Conservation (phyloP, 2,888 invertebrate genomes). For the Aleiodes testaceus region DNA sequence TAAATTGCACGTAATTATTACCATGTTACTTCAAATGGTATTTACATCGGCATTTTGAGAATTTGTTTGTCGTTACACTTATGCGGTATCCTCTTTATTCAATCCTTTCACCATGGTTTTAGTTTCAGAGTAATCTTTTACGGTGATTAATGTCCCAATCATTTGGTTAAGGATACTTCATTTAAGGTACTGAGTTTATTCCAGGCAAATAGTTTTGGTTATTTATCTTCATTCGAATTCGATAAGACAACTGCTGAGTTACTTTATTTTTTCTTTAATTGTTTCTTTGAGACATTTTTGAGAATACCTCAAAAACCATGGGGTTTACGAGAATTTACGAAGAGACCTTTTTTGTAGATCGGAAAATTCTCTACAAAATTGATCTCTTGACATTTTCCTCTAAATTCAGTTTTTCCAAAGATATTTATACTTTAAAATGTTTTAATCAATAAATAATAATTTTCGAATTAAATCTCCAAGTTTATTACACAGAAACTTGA, state of each 20-base stretch:
- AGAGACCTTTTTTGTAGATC: too few relatives aligned
- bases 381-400: not conserved
- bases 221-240: not conserved
- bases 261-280: too few relatives aligned
- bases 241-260: too few relatives aligned
- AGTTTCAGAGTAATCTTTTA: not conserved
- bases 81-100: not conserved
- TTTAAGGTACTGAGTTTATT: slow-evolving; percentile 1
- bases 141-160: slow-evolving; percentile 23
- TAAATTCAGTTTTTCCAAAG: not conserved
- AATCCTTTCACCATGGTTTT: too few relatives aligned
- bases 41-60: slow-evolving; percentile 1
- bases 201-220: not conserved
- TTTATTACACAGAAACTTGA: slow-evolving; percentile 65
- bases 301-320: not conserved
- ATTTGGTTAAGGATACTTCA: slow-evolving; percentile 3
- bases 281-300: not conserved
- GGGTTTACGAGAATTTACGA: too few relatives aligned
- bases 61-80: slow-evolving; percentile 18
- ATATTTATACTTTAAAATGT: slow-evolving; percentile 2
- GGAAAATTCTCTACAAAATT: too few relatives aligned
- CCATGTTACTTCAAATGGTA: slow-evolving; percentile 12
- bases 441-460: slow-evolving; percentile 65
- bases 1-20: slow-evolving; percentile 2
- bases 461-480: slow-evolving; percentile 65